These are phyloP conservation scores for Muscicapa striata DNA, from an alignment of 2,797 vertebrate genomes.

Conservation along the genomic window DNA sequence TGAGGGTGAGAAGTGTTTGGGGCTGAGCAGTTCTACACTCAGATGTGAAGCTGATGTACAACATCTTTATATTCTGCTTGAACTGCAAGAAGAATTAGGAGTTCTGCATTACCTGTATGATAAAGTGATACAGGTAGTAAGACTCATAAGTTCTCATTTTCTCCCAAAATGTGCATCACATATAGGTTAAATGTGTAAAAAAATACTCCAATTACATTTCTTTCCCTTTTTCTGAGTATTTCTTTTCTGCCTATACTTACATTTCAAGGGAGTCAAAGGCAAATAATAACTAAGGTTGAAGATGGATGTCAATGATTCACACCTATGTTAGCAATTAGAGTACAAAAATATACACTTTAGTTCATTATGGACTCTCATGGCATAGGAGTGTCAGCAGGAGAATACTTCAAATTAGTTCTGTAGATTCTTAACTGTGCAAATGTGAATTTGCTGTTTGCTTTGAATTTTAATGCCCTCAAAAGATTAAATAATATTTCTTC, in stretches of 20 bases:
- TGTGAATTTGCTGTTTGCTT: conserved; percentile 39
- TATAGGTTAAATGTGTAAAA: neutral
- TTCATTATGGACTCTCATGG: neutral
- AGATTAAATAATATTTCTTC: conserved; percentile 45
- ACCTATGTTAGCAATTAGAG: neutral
- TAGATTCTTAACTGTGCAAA: conserved; percentile 3
- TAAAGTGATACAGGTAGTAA: neutral
- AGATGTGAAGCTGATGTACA: neutral
- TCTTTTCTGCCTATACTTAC: neutral
- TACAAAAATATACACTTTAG: neutral
- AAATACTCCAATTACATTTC: neutral
- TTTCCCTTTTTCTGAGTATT: neutral
- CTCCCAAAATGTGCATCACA: neutral
- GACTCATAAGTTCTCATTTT: neutral
- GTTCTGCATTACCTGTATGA: neutral
- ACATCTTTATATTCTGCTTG: neutral
- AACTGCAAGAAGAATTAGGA: neutral
- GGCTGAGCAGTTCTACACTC: neutral
- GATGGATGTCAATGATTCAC: neutral
- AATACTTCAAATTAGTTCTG: conserved; percentile 23
- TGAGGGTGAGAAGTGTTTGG: neutral
- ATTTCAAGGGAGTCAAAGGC: neutral
- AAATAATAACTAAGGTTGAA: neutral
- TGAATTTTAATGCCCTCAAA: conserved; percentile 18
- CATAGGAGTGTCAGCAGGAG: neutral